A percentile compares a stretch with the other conserved stretches of the same genome.
Conservation (phyloP, 2,113 vertebrate genomes). For the Furnarius figulus region DNA sequence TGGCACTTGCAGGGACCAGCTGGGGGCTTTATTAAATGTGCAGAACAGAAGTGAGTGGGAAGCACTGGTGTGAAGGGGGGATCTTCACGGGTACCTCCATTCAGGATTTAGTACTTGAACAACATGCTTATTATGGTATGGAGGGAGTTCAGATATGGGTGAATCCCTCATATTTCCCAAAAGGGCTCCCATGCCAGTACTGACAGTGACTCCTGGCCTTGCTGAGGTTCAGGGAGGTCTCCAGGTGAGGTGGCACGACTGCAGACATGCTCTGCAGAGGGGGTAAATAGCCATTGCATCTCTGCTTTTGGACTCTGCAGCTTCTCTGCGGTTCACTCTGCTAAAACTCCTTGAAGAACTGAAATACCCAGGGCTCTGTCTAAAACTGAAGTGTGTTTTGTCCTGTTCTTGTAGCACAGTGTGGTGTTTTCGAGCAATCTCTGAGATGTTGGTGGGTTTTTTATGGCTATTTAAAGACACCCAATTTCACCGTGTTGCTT, state of each 20-base stretch:
- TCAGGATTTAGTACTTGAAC: background rate
- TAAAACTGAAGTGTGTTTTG: background rate
- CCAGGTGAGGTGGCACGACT: background rate
- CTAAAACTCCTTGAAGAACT: background rate
- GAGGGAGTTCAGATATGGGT: background rate
- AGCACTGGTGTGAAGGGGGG: background rate
- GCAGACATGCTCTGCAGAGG: background rate
- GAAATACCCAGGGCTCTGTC: background rate
- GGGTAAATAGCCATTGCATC: background rate
- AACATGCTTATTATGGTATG: background rate
- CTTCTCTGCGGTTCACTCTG: background rate
- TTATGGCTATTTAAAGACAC: background rate
- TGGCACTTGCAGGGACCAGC: background rate
- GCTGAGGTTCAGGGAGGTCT: fast-evolving
- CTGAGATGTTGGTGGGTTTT: background rate
- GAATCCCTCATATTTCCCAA: background rate
- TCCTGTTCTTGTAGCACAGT: background rate
- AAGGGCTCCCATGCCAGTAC: background rate
- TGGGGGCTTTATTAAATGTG: background rate
- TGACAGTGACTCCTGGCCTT: background rate
- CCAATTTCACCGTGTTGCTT: background rate
- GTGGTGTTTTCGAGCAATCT: background rate
- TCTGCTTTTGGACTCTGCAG: background rate
- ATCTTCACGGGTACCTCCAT: background rate
- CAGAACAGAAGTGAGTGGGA: background rate